phyloP scores from a whole-genome alignment of 2,113 vertebrate genomes.

The Aphelocoma coerulescens region DNA sequence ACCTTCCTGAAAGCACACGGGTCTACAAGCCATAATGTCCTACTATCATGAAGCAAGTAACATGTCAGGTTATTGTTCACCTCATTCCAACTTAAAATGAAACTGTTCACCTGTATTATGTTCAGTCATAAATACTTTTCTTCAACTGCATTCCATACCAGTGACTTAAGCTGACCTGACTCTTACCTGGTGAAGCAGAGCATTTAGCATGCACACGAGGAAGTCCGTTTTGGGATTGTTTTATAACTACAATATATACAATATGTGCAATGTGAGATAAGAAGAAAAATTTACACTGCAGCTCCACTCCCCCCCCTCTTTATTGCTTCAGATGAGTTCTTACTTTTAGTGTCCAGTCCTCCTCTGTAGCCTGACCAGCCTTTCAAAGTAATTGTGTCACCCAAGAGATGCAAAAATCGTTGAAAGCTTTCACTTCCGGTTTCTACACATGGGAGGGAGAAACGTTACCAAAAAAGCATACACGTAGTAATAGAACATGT shows the following conservation, averaged over 20 bases:
- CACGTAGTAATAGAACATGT: not conserved
- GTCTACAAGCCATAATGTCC: not conserved
- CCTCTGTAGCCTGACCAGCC: slow-evolving; percentile 97
- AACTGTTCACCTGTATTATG: not conserved
- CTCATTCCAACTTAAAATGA: not conserved
- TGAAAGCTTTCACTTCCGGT: slow-evolving; percentile 91
- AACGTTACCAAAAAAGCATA: not conserved
- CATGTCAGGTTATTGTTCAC: not conserved
- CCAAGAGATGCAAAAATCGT: slow-evolving; percentile 89
- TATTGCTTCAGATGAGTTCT: slow-evolving; percentile 35
- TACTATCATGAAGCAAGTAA: not conserved
- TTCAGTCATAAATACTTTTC: not conserved
- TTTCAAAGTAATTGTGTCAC: slow-evolving; percentile 88
- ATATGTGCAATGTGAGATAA: not conserved
- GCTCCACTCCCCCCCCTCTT: not conserved
- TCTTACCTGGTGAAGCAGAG: not conserved
- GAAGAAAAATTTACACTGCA: not conserved
- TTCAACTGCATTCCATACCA: not conserved
- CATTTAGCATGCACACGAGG: not conserved
- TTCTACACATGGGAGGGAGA: slow-evolving; percentile 72
- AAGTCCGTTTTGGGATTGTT: not conserved
- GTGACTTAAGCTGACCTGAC: not conserved
- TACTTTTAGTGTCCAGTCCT: slow-evolving; percentile 98
- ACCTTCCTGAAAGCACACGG: not conserved
- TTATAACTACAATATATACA: not conserved